Base-by-base conservation (phyloP, 2,888 invertebrate species). In the Cataglyphis cursor region DNA sequence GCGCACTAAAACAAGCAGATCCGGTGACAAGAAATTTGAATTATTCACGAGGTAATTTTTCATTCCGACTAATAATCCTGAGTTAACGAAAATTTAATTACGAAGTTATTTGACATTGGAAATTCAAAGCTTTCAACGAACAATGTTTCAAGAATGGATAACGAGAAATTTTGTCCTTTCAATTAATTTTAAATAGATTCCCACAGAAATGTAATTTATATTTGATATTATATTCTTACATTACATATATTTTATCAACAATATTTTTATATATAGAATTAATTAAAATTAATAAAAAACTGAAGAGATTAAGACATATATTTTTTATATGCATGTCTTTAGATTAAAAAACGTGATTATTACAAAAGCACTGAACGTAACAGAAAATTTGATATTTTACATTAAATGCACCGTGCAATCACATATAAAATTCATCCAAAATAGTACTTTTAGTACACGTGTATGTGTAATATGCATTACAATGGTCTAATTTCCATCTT, bases 11-110 rank as follows among this genome's bases (percentile, higher is more conserved):
- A 44, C 74, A 64, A 75, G 75, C 78, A 44, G 78, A 80, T 80
- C 78, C 78, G 44, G 70, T 59, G 44, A 48, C 70, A 70, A 80
- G 78, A 80, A 80, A 70, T 70, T 70, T 80, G 78, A 80, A 80
- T 80, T 80, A 80, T 80, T 80, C 59, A 80, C 70, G 70, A 80
- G 78, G 44, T 59, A 44, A 80, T 80, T 80, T 80, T 80, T 80
- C 78, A 70, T 70, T 24, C 59, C 31, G 5, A 57, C 70, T 80
- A 80, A 80, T 80, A 80, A 80, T 35, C 35, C 21, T 12, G 59
- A 21, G 44, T 70, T 80, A 80, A 70, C 59, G 59, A 59, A 70
- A 80, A 80, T 70, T 70, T 48, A 61, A 66, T 76, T 76, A 76
- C 38, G 24, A 54, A 38, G 44, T 61, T 70, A 61, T 68, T 80